Evolutionary conservation across 2,888 invertebrate genomes (phyloP), one percentile per base, ranked within the genome.

Genomic region (Leptinotarsa tumamoca): DNA sequence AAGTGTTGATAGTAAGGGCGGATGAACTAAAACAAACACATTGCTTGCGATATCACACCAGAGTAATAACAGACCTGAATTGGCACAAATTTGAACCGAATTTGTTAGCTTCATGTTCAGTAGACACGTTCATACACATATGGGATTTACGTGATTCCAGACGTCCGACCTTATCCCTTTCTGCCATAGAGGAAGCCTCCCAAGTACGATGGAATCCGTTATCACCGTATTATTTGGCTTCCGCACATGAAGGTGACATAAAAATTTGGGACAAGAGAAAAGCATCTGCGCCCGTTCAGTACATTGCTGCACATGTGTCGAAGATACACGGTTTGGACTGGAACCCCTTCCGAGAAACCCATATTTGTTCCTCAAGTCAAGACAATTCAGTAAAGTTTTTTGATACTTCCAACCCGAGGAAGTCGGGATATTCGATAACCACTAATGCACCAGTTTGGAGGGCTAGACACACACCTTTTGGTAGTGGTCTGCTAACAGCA

Each of bases 221-320:
- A 69, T 94, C 95, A 2, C 91, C 94, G 0, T 91, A 97, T 87
- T 90, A 96, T 79, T 90, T 98, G 80, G 98, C 98, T 2, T 98
- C 98, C 66, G 96, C 98, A 4, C 98, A 98, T 88, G 98, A 98
- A 86, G 98, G 97, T 15, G 98, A 98, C 88, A 93, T 98, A 4
- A 94, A 98, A 87, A 93, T 98, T 80, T 98, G 98, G 98, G 98
- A 98, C 88, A 95, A 95, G 82, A 91, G 98, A 79, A 97, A 97
- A 90, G 92, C 94, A 78, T 93, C 93, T 68, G 92, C 94, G 71
- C 98, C 98, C 0, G 92, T 97, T 4, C 96, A 97, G 86, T 98
- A 98, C 84, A 96, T 98, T 82, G 95, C 98, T 33, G 98, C 98
- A 4, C 98, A 98, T 90, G 90, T 97, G 77, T 91, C 93, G 50